phyloP scores from a whole-genome alignment of 2,113 vertebrate species.

The Fukomys damarensis region DNA sequence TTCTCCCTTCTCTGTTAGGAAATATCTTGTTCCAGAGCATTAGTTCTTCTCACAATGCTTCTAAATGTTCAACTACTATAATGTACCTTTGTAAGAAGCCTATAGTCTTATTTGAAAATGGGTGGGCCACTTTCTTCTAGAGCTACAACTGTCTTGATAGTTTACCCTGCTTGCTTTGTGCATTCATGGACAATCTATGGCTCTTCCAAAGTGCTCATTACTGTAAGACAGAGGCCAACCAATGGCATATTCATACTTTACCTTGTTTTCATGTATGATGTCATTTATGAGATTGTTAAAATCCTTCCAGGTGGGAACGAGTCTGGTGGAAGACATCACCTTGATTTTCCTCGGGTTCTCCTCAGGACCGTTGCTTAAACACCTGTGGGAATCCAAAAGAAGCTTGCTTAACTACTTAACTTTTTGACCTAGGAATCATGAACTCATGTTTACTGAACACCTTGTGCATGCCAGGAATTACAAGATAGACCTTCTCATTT shows the following conservation, averaged over 20 bases:
- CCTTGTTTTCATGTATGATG: constrained; percentile 35
- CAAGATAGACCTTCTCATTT: background rate
- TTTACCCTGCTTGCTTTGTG: constrained; percentile 10
- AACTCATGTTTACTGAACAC: constrained; percentile 2
- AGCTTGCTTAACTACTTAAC: background rate
- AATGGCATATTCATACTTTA: constrained; percentile 49
- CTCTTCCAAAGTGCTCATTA: background rate
- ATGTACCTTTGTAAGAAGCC: background rate
- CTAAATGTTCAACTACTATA: background rate
- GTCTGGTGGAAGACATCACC: constrained; percentile 61
- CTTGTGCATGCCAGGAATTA: background rate
- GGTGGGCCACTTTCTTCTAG: background rate
- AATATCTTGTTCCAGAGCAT: background rate
- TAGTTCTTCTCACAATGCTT: background rate
- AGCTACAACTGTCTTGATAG: background rate
- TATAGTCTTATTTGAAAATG: constrained; percentile 18
- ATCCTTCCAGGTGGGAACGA: constrained; percentile 72
- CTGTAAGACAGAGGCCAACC: background rate
- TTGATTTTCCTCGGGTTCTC: background rate
- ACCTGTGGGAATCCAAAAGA: constrained; percentile 45
- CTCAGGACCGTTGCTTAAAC: constrained; percentile 2
- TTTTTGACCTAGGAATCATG: background rate
- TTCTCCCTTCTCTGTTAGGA: constrained; percentile 5
- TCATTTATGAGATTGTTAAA: constrained; percentile 64
- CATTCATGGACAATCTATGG: background rate